A percentile compares a stretch with the other conserved stretches of the same genome.
phyloP scores from a whole-genome alignment of 2,888 invertebrate genomes.

The Drosophila robusta region DNA sequence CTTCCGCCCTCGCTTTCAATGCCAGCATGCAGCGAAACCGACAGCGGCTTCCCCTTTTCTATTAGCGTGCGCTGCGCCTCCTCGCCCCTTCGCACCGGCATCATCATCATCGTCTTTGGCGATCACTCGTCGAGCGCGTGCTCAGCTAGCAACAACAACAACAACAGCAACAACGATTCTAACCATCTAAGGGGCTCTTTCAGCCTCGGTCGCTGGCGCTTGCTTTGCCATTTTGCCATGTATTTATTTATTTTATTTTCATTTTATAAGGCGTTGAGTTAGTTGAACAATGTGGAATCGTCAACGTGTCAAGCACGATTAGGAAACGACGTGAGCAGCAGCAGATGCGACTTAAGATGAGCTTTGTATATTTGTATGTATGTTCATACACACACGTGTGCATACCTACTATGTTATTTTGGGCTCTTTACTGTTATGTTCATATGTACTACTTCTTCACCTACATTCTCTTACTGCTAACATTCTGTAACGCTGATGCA shows the following conservation, averaged over 20 bases:
- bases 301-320: conserved; percentile 56
- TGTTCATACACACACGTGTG: conserved; percentile 6
- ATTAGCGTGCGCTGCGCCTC: conserved; percentile 18
- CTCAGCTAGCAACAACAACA: conserved; percentile 51
- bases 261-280: conserved; percentile 34
- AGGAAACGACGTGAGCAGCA: conserved; percentile 12
- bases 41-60: conserved; percentile 41
- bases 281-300: conserved; percentile 36
- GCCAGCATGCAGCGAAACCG: conserved; percentile 32
- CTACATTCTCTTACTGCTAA: neutral
- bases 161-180: conserved; percentile 50
- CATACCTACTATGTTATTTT: neutral
- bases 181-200: conserved; percentile 57
- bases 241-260: conserved; percentile 54
- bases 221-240: conserved; percentile 15
- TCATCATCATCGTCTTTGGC: conserved; percentile 43
- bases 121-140: conserved; percentile 81
- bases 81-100: neutral
- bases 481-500: conserved; percentile 1
- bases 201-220: conserved; percentile 12
- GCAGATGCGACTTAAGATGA: conserved; percentile 15
- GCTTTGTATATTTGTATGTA: conserved; percentile 1
- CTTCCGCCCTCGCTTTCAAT: conserved; percentile 24
- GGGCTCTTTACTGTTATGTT: conserved; percentile 1
- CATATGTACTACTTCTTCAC: conserved; percentile 1